Conservation (phyloP, 2,797 vertebrate genomes). For the Valencia hispanica region DNA sequence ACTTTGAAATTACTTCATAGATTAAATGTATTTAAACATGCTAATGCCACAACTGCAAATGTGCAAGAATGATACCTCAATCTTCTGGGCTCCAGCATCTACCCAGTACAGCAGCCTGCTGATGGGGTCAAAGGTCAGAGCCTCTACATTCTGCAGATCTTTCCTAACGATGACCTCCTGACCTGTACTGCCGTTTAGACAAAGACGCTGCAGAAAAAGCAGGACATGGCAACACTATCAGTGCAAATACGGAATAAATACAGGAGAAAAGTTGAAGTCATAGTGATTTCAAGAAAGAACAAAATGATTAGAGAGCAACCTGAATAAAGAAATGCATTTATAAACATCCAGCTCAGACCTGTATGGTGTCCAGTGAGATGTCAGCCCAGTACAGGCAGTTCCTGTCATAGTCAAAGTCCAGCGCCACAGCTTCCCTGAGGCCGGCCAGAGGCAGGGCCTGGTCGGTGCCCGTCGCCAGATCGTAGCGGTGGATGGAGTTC, state of each 20-base stretch:
- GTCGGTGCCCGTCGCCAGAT: conserved; percentile 89
- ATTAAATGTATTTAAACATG: background rate
- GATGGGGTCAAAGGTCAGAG: conserved; percentile 93
- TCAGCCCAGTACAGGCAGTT: conserved; percentile 99
- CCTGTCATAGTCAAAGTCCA: conserved; percentile 95
- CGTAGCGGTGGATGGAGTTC: conserved; percentile 94
- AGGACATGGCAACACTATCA: background rate
- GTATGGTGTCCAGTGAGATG: conserved; percentile 92
- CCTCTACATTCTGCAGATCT: conserved; percentile 93
- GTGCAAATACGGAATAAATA: background rate
- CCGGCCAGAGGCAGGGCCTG: conserved; percentile 90
- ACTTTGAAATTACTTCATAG: background rate
- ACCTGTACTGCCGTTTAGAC: conserved; percentile 92
- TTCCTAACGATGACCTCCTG: conserved; percentile 92
- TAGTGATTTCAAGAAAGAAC: background rate
- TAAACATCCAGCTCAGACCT: conserved; percentile 77
- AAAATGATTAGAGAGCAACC: background rate
- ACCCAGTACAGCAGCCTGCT: conserved; percentile 97
- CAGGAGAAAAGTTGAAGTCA: background rate
- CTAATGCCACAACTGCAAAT: background rate
- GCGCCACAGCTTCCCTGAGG: conserved; percentile 89
- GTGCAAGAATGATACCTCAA: conserved; percentile 87
- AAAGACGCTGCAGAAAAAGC: conserved; percentile 81
- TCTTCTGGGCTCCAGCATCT: conserved; percentile 93
- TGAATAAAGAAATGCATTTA: background rate